Conservation (phyloP, 2,888 invertebrate species). For the Lymantria dispar region DNA sequence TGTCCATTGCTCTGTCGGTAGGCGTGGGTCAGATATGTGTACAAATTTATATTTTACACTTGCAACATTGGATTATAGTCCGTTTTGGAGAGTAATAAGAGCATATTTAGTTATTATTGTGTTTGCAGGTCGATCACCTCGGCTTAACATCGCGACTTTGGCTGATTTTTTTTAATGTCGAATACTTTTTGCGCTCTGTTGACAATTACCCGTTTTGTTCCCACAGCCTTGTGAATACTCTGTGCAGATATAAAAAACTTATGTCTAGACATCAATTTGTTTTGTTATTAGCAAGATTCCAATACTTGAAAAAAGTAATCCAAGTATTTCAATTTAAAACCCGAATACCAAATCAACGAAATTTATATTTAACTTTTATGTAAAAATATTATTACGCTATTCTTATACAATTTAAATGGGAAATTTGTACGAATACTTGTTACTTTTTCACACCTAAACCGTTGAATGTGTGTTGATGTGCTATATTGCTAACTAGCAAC, state of each 20-base stretch:
- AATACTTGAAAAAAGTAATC: too few relatives aligned
- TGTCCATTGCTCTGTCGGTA: slow-evolving; percentile 66
- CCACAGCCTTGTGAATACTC: slow-evolving; percentile 45
- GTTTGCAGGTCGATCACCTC: slow-evolving; percentile 57
- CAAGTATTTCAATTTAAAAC: background rate
- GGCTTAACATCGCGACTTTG: slow-evolving; percentile 52
- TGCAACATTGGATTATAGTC: slow-evolving; percentile 50
- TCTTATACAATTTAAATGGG: too few relatives aligned
- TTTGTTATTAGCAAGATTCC: slow-evolving; percentile 10
- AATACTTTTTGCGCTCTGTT: slow-evolving; percentile 48
- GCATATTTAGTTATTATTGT: slow-evolving; percentile 30
- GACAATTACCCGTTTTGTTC: slow-evolving; percentile 55
- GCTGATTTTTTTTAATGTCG: slow-evolving; percentile 42
- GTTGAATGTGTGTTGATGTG: too few relatives aligned
- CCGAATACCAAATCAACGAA: background rate
- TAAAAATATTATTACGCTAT: too few relatives aligned
- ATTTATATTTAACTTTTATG: too few relatives aligned
- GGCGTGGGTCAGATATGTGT: slow-evolving; percentile 74
- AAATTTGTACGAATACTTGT: too few relatives aligned
- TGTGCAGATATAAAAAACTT: slow-evolving; percentile 23
- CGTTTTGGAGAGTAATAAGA: slow-evolving; percentile 47
- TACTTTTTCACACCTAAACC: too few relatives aligned
- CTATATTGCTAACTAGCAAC: too few relatives aligned
- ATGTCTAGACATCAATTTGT: slow-evolving; percentile 25
- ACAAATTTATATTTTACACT: slow-evolving; percentile 52